Evolutionary conservation across 2,888 invertebrate species (phyloP).

Genomic region (Drosophila formosana): DNA sequence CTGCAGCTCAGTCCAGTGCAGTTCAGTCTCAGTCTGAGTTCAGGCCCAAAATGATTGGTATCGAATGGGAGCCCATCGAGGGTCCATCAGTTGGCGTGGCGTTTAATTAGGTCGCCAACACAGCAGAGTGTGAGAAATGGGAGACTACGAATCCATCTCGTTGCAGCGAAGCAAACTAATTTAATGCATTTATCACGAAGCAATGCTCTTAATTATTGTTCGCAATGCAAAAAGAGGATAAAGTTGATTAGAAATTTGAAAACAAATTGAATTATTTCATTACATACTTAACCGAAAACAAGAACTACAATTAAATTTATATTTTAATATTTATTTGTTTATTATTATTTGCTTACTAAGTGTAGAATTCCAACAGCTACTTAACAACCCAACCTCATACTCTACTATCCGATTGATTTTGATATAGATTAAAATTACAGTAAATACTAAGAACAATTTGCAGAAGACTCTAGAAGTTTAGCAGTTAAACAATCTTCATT

Average conservation of each 20-base stretch:
- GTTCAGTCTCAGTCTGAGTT: slow-evolving; percentile 1
- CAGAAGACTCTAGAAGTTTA: neutral
- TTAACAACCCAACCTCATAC: too few species aligned
- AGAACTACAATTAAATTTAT: too few species aligned
- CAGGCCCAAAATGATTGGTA: slow-evolving; percentile 5
- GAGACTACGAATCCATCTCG: neutral
- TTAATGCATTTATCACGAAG: neutral
- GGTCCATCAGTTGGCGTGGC: slow-evolving; percentile 1
- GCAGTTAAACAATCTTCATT: neutral
- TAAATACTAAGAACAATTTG: neutral
- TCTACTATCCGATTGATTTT: too few species aligned
- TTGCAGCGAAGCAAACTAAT: neutral
- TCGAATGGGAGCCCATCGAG: neutral
- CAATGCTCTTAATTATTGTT: neutral
- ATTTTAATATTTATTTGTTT: too few species aligned
- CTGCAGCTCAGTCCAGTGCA: slow-evolving; percentile 16
- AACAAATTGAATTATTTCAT: too few species aligned
- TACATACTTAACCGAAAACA: too few species aligned
- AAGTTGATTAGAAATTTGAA: too few species aligned
- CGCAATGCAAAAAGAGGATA: neutral
- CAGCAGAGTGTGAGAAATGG: neutral
- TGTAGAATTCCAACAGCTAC: too few species aligned
- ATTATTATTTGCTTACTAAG: too few species aligned
- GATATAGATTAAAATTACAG: too few species aligned
- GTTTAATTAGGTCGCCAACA: slow-evolving; percentile 1